These are phyloP conservation scores for Mormyrus proboscirostris DNA, from an alignment of 2,797 vertebrate species.

Conservation along the genomic window DNA sequence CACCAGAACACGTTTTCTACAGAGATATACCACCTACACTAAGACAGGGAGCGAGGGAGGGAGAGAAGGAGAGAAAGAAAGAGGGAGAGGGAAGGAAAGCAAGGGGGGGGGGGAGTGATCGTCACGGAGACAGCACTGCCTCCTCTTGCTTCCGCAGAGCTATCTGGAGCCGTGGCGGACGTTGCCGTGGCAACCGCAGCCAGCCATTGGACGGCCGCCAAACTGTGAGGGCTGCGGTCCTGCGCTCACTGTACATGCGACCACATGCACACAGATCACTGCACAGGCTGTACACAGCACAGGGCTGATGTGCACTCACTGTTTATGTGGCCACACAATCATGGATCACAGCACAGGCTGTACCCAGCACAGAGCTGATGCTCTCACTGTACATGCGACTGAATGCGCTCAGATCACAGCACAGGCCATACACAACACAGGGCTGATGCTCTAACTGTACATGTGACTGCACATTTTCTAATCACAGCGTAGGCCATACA, in stretches of 20 bases:
- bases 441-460: not conserved
- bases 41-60: not conserved
- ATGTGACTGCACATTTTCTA: no score
- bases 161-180: conserved; percentile 65
- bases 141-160: conserved; percentile 54
- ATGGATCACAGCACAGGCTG: not conserved
- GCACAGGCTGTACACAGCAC: conserved; percentile 15
- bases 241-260: conserved; percentile 6
- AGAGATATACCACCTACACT: not conserved
- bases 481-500: no score
- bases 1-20: not conserved
- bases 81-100: not conserved
- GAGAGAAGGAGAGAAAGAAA: not conserved
- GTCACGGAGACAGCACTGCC: conserved; percentile 39
- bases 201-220: conserved; percentile 59
- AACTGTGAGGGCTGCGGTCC: conserved; percentile 32
- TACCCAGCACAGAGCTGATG: conserved; percentile 6
- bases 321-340: not conserved
- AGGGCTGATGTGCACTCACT: not conserved
- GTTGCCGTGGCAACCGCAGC: conserved; percentile 70
- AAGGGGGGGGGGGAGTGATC: not conserved
- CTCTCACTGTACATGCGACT: not conserved
- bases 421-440: not conserved
- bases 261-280: conserved; percentile 14
- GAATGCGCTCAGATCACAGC: conserved; percentile 15